phyloP scores from a whole-genome alignment of 1,140 invertebrate genomes.

The Oedothorax gibbosus region DNA sequence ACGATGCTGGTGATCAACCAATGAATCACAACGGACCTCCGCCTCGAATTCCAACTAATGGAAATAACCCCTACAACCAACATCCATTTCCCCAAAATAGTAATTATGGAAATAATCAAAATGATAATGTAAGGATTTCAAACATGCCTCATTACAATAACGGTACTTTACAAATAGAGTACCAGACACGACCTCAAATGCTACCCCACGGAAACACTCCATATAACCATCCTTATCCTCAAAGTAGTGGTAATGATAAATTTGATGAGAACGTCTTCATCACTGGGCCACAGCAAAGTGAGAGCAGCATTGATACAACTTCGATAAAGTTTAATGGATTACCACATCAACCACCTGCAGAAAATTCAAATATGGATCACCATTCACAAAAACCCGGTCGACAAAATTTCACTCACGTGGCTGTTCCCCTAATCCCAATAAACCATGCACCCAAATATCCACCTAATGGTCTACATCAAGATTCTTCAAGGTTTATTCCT shows the following conservation, averaged over 20 bases:
- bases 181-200: not conserved
- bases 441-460: not conserved
- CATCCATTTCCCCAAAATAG: too few species aligned
- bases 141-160: too few species aligned
- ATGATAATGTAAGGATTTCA: too few species aligned
- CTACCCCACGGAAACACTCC: not conserved
- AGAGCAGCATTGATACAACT: constrained; percentile 3
- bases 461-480: not conserved
- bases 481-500: constrained; percentile 5
- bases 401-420: constrained; percentile 11
- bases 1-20: too few species aligned
- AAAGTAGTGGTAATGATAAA: constrained; percentile 11
- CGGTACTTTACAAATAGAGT: not conserved
- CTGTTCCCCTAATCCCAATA: not conserved
- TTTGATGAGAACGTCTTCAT: not conserved
- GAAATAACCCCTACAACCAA: too few species aligned
- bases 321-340: constrained; percentile 2
- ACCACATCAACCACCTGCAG: not conserved
- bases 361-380: not conserved
- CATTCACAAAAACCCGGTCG: not conserved
- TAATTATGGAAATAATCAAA: too few species aligned
- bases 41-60: too few species aligned
- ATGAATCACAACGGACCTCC: too few species aligned
- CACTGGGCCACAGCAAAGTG: not conserved
- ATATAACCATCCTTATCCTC: constrained; percentile 8